These are phyloP conservation scores for Maniola hyperantus DNA, from an alignment of 2,888 invertebrate species.

Conservation along the genomic window DNA sequence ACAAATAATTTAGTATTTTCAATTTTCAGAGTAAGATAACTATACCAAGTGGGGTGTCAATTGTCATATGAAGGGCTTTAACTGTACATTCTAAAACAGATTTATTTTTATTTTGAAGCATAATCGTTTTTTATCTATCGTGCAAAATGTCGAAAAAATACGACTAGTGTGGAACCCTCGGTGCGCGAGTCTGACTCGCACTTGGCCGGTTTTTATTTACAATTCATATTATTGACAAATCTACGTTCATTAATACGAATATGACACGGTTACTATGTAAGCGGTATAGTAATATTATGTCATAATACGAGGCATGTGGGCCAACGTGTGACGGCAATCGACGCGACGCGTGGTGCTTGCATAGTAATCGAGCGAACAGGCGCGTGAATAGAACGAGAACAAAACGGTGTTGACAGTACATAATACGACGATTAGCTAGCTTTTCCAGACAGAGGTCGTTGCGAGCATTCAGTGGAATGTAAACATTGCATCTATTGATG, in stretches of 20 bases:
- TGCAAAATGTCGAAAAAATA: no score
- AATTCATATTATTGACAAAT: no score
- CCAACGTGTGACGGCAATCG: slow-evolving; percentile 34
- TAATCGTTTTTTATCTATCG: no score
- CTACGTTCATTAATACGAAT: slow-evolving; percentile 11
- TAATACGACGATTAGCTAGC: slow-evolving; percentile 26
- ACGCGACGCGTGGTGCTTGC: slow-evolving; percentile 27
- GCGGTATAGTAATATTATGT: slow-evolving; percentile 21
- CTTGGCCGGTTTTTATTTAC: no score
- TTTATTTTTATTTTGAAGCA: no score
- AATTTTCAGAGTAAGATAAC: no score
- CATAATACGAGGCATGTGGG: slow-evolving; percentile 33
- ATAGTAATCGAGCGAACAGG: slow-evolving; percentile 25
- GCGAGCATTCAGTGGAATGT: slow-evolving; percentile 33
- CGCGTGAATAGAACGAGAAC: slow-evolving; percentile 33
- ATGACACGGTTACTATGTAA: slow-evolving; percentile 6
- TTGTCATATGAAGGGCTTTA: no score
- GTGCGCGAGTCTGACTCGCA: no score
- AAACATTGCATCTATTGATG: slow-evolving; percentile 29
- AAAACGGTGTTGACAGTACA: slow-evolving; percentile 37
- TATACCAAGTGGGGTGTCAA: no score
- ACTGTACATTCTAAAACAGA: no score
- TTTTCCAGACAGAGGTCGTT: slow-evolving; percentile 24
- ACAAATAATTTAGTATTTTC: no score
- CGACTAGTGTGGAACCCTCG: no score